These are phyloP conservation scores for Montipora cactus DNA, from an alignment of 64 coral and sea anemone genomes.

Conservation along the genomic window DNA sequence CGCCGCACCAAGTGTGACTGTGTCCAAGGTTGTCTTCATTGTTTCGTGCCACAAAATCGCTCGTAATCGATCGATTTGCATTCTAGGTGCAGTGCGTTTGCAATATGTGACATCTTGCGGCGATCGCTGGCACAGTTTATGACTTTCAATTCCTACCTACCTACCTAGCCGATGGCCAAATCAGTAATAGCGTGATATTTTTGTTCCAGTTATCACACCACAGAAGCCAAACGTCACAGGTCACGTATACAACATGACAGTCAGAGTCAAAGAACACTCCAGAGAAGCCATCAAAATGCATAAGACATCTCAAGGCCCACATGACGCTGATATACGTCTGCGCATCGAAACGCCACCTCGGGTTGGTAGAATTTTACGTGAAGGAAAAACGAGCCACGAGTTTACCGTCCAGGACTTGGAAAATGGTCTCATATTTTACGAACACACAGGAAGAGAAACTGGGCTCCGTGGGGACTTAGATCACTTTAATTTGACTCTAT, in stretches of 20 bases:
- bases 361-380: slow-evolving; percentile 81
- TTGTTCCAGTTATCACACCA: slow-evolving; percentile 53
- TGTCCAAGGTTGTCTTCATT: too few relatives aligned
- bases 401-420: slow-evolving; percentile 86
- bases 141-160: too few relatives aligned
- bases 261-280: slow-evolving; percentile 83
- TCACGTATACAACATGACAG: slow-evolving; percentile 73
- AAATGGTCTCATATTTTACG: slow-evolving; percentile 79
- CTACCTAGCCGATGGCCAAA: too few relatives aligned
- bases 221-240: background rate
- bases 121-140: too few relatives aligned
- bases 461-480: slow-evolving; percentile 82
- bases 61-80: too few relatives aligned
- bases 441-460: slow-evolving; percentile 90
- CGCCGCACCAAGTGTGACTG: too few relatives aligned
- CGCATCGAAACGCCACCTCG: slow-evolving; percentile 77
- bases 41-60: too few relatives aligned
- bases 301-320: slow-evolving; percentile 6
- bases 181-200: background rate
- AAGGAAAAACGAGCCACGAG: slow-evolving; percentile 52
- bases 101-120: too few relatives aligned
- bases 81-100: too few relatives aligned
- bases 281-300: slow-evolving; percentile 69
- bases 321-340: slow-evolving; percentile 37
- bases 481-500: slow-evolving; percentile 83